Conservation (phyloP, 1,140 invertebrate genomes). For the Nilaparvata lugens region DNA sequence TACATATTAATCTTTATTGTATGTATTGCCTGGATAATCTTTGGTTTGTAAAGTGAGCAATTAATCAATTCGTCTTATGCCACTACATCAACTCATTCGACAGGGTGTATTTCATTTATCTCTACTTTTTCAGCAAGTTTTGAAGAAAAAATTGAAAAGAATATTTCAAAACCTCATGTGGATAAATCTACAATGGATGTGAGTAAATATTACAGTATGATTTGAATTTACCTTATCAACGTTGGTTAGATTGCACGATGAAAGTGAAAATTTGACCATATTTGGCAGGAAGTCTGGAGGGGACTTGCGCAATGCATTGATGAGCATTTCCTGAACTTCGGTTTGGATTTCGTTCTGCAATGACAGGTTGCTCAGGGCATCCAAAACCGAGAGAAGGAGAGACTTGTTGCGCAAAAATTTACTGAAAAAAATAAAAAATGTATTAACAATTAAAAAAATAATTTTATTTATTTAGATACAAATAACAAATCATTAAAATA, state of each 20-base stretch:
- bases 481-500: too few relatives aligned
- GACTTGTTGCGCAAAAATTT: conserved; percentile 21
- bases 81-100: too few relatives aligned
- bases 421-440: conserved; percentile 17
- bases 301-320: conserved; percentile 14
- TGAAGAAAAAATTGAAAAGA: too few relatives aligned
- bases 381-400: conserved; percentile 19
- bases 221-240: conserved; percentile 17
- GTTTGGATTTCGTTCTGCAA: conserved; percentile 18
- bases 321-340: conserved; percentile 16
- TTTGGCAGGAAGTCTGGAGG: conserved; percentile 19
- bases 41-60: too few relatives aligned
- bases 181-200: too few relatives aligned
- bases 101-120: too few relatives aligned
- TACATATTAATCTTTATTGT: too few relatives aligned
- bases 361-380: conserved; percentile 21
- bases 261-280: conserved; percentile 22
- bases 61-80: too few relatives aligned
- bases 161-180: too few relatives aligned
- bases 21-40: too few relatives aligned
- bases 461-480: neutral
- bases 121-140: too few relatives aligned
- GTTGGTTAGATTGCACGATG: conserved; percentile 8
- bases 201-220: neutral
- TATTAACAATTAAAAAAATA: neutral